phyloP scores from a whole-genome alignment of 2,888 invertebrate species.

The Listrodromus nycthemerus region DNA sequence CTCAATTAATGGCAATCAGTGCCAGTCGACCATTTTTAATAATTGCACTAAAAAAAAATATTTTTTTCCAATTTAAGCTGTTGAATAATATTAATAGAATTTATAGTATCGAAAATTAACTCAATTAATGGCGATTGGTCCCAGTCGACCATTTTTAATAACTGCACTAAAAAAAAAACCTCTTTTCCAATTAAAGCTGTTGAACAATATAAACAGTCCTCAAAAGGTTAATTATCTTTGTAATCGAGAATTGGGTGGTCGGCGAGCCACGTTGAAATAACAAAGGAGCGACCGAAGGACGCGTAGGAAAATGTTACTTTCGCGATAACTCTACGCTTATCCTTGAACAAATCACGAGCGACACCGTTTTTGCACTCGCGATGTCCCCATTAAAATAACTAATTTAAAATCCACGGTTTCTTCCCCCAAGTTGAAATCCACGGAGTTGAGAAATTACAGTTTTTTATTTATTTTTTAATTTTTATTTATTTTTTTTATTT shows the following conservation, averaged over 20 bases:
- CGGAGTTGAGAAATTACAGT: slow-evolving; percentile 22
- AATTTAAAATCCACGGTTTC: slow-evolving; percentile 43
- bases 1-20: too few species aligned
- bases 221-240: too few species aligned
- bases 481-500: too few species aligned
- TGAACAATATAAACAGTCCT: too few species aligned
- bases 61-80: too few species aligned
- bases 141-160: neutral
- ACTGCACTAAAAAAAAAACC: neutral
- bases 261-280: slow-evolving; percentile 28
- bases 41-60: too few species aligned
- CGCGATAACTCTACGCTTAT: slow-evolving; percentile 40
- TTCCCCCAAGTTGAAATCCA: slow-evolving; percentile 1
- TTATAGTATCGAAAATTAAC: too few species aligned
- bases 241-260: too few species aligned
- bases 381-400: slow-evolving; percentile 40
- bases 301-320: slow-evolving; percentile 28
- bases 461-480: slow-evolving; percentile 18
- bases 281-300: slow-evolving; percentile 43
- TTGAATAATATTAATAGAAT: too few species aligned
- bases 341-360: slow-evolving; percentile 49
- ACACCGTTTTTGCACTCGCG: slow-evolving; percentile 5
- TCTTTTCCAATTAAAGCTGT: too few species aligned
- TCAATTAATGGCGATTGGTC: too few species aligned
- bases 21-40: too few species aligned